phyloP scores from a whole-genome alignment of 2,888 invertebrate species.

The Drosophila tripunctata region DNA sequence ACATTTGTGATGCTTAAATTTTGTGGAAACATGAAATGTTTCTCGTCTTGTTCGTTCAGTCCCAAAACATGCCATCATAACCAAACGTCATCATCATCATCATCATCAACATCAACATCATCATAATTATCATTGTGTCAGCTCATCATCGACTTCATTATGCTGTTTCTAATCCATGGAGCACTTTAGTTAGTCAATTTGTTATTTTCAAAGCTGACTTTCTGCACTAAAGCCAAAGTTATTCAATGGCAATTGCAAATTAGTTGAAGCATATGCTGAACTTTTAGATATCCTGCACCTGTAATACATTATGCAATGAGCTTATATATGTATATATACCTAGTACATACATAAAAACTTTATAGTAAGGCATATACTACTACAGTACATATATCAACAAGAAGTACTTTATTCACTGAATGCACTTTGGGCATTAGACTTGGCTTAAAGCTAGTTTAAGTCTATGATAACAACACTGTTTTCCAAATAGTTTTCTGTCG shows the following conservation, averaged over 20 bases:
- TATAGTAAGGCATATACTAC: too few relatives aligned
- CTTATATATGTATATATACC: not conserved
- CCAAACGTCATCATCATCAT: not conserved
- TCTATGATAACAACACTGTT: too few relatives aligned
- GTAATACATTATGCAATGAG: not conserved
- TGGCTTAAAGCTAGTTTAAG: too few relatives aligned
- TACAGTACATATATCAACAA: too few relatives aligned
- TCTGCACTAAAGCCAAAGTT: slow-evolving; percentile 9
- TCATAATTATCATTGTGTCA: not conserved
- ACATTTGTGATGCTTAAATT: slow-evolving; percentile 57
- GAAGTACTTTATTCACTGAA: too few relatives aligned
- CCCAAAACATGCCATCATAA: slow-evolving; percentile 12
- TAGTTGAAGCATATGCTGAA: not conserved
- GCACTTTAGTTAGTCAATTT: slow-evolving; percentile 43
- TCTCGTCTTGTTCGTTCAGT: slow-evolving; percentile 7
- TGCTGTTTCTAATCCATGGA: slow-evolving; percentile 19
- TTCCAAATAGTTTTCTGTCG: too few relatives aligned
- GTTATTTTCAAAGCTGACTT: slow-evolving; percentile 33
- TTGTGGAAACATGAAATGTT: slow-evolving; percentile 32
- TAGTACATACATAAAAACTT: too few relatives aligned
- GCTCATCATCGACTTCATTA: not conserved
- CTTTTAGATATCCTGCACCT: not conserved
- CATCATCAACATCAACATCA: not conserved
- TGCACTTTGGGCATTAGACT: too few relatives aligned
- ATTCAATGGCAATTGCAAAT: slow-evolving; percentile 4